phyloP scores from a whole-genome alignment of 2,888 invertebrate species.

The Mechanitis messenoides region DNA sequence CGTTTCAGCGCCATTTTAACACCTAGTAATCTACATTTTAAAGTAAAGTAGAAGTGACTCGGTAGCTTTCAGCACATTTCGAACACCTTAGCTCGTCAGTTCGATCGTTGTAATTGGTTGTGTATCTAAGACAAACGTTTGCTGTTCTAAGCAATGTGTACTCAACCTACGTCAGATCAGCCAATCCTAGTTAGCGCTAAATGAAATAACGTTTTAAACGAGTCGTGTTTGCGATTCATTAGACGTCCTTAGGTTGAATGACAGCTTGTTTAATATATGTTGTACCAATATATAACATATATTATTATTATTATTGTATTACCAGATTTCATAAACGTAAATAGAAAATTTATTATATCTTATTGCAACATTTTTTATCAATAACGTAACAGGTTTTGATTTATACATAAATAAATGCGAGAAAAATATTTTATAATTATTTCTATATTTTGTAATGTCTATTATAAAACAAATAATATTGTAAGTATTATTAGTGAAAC shows the following conservation, averaged over 20 bases:
- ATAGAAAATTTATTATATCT: too few relatives aligned
- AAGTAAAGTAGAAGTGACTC: neutral
- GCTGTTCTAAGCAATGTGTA: conserved; percentile 28
- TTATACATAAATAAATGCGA: too few relatives aligned
- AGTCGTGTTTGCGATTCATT: conserved; percentile 6
- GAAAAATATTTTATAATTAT: too few relatives aligned
- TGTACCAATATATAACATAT: too few relatives aligned
- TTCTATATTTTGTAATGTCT: too few relatives aligned
- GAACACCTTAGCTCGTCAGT: conserved; percentile 14
- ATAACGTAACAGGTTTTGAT: too few relatives aligned
- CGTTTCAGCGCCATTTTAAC: too few relatives aligned
- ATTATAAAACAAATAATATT: neutral
- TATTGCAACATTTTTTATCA: too few relatives aligned
- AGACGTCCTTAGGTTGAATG: neutral
- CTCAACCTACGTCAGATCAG: conserved; percentile 18
- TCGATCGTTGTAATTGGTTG: conserved; percentile 29
- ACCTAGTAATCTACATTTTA: too few relatives aligned
- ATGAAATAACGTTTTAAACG: conserved; percentile 17
- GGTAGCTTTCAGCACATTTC: conserved; percentile 3
- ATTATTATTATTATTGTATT: too few relatives aligned
- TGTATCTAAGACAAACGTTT: conserved; percentile 27
- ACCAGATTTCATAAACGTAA: too few relatives aligned
- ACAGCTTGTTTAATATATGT: too few relatives aligned
- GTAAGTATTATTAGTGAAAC: conserved; percentile 26
- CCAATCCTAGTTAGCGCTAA: conserved; percentile 27